Evolutionary conservation across 2,797 vertebrate genomes (phyloP), one percentile per base, ranked within the genome.

Genomic region (Bucorvus abyssinicus): DNA sequence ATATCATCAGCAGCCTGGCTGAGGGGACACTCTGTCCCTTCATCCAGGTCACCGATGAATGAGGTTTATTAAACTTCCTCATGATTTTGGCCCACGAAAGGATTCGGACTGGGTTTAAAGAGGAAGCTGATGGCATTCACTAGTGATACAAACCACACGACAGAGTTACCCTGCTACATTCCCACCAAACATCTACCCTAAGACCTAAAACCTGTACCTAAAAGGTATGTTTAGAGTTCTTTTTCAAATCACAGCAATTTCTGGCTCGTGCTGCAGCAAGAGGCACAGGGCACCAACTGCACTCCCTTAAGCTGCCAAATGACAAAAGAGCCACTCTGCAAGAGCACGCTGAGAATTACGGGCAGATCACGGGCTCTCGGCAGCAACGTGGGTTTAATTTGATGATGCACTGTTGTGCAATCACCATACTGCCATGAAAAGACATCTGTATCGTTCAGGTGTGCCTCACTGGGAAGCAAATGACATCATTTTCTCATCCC

Each of bases 281-380:
- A 52, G 70, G 16, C 2, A 18, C 26, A 10, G 56, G 38, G 57
- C 61, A 83, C 60, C 26, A 24, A 55, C 3, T n/a, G 7, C 45
- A 4, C 21, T 40, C n/a, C 73, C 12, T 60, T 34, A 26, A 30
- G 4, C 27, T 26, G 16, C 65, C 56, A 9, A 42, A 27, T 3
- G n/a, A 30, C 36, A 20, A 23, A 68, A 45, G 56, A 56, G 42
- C 4, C 3, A 3, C 42, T 82, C 56, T 34, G 4, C 10, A 3
- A 50, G 36, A 55, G 42, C 4, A 15, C 2, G 3, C 7, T 5
- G 19, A 57, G 67, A 47, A 70, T 49, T 8, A 9, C 0, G 18
- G 55, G 47, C 30, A 50, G 11, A 23, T n/a, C 29, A 7, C 5
- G 24, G 44, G 44, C 26, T 83, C 30, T 5, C 11, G 52, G 61